Evolutionary conservation across 2,888 invertebrate species (phyloP), one percentile per base, ranked within the genome.

Genomic region (Thymelicus acteon): DNA sequence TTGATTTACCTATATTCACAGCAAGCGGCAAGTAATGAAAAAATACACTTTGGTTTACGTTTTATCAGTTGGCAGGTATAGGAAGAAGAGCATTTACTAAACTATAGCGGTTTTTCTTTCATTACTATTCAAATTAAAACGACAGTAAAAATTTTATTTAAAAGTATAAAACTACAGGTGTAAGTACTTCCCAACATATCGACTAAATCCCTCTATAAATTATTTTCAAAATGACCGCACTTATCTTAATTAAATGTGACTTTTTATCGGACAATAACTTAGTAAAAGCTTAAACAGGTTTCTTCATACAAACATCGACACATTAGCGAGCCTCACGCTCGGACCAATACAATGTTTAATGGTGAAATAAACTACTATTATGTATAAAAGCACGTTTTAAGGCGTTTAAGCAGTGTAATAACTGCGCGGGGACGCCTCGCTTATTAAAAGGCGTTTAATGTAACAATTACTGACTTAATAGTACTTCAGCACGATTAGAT

Each of bases 371-470:
- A 70, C 69, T 64, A 70, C 64, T 60, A 70, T 70, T 70, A 70
- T 70, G 69, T 58, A 64, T 70, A 60, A 70, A 64, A 64, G 69
- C 69, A 39, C 49, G 57, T 19, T 70, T 70, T 63, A 57, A 63
- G 44, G 44, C 52, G 49, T 62, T 64, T 70, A 70, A 64, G 49
- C 63, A 49, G 40, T 70, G 60, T 71, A 71, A 71, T 71, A 60
- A 65, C 19, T 10, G 58, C 60, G 65, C 65, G 71, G 60, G 31
- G 48, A 37, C 48, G 63, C 37, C 54, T 54, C 61, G 69, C 57
- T 69, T 64, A 70, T 70, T 70, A 70, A 70, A 58, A 70, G 70
- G 64, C 64, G 70, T 64, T 72, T 63, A 72, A 67, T 60, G 66
- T 57, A 62, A 67, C 62, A 52, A 63, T 72, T 57, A 71, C 31